Evolutionary conservation across 2,797 vertebrate species (phyloP), one percentile per base, ranked within the genome.

Genomic region (Falco novaeseelandiae): DNA sequence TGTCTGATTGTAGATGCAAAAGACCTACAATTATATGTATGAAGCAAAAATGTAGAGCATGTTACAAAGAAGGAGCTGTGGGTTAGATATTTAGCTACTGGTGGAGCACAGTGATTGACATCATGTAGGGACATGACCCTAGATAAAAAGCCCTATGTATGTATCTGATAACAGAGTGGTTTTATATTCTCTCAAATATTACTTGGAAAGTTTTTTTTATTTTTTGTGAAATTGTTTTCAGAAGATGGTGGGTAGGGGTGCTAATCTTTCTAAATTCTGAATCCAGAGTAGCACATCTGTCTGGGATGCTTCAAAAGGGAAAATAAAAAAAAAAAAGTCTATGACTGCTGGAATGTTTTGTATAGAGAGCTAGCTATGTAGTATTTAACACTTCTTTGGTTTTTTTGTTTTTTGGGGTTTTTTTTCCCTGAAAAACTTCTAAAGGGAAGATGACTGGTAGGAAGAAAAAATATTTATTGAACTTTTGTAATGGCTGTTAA

Each of bases 391-490:
- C 3, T 1, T 46, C 59, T 38, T 38, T 38, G 36, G 36, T 10
- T 38, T 38, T 38, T 38, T 38, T 38, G 10, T 9, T 84, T 78
- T 74, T 46, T 26, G 54, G 16, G 61, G 32, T 19, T 38, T 73
- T 61, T 58, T 61, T 58, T 22, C 4, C 42, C 38, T 80, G 44
- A 25, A 65, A 61, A 82, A 76, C 10, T 38, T 89, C 32, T 58
- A 59, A 76, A 58, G 19, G 19, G 10, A 67, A 65, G 72, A 66
- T n/a, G 14, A 54, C 16, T 52, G 27, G 4, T 49, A 76, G 32
- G 30, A 92, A 67, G 36, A 86, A 93, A 58, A 72, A 34, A 58
- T 67, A 52, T 73, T 89, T 87, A n/a, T 44, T 67, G 23, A 84
- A 44, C 23, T 88, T 88, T n/a, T 78, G 8, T 25, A 73, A 15